Base-by-base conservation (phyloP, 2,888 invertebrate genomes). In the Nemurella pictetii region DNA sequence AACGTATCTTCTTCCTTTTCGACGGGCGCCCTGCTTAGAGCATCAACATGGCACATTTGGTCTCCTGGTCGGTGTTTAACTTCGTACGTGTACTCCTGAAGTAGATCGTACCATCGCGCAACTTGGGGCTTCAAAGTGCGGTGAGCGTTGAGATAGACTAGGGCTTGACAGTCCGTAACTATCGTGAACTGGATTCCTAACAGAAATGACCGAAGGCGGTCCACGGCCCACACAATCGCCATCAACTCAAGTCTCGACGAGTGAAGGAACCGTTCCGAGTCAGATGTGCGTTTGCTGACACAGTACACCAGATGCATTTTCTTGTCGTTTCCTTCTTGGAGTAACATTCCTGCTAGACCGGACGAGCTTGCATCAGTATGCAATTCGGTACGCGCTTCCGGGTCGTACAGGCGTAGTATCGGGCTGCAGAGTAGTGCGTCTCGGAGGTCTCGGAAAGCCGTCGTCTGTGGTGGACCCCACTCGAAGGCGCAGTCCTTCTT, bases 341-440 rank as follows among this genome's bases (percentile, higher is more conserved):
- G 77, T 0, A 88, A 28, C 80, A 87, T 87, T 0, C 86, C 87
- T 0, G 84, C 87, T 0, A 87, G n/a, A 0, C 88, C 87, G 2
- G 36, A 29, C 0, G 84, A 35, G n/a, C 85, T 86, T 12, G 87
- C 87, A 74, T 87, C 86, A 0, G 87, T 87, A 82, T 87, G 86
- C 20, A 87, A 36, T 55, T 87, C 86, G 0, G 87, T 87, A 30
- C 1, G 72, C 35, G 84, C 83, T 80, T 74, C 73, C 12, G 74
- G 73, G 28, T 84, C 28, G 82, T 55, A 85, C 77, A 82, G 73
- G n/a, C 27, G 20, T 4, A 85, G 29, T 3, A 30, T 80, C 2
- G 84, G 84, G 20, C n/a, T n/a, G 3, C 12, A 12, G 30, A 80
- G n/a, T 20, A 73, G 20, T 20, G 73, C 73, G 20, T 73, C n/a